A percentile compares a stretch with the other conserved stretches of the same genome.
These are phyloP conservation scores for Ploceus nigricollis DNA, from an alignment of 2,113 vertebrate genomes.

Conservation along the genomic window DNA sequence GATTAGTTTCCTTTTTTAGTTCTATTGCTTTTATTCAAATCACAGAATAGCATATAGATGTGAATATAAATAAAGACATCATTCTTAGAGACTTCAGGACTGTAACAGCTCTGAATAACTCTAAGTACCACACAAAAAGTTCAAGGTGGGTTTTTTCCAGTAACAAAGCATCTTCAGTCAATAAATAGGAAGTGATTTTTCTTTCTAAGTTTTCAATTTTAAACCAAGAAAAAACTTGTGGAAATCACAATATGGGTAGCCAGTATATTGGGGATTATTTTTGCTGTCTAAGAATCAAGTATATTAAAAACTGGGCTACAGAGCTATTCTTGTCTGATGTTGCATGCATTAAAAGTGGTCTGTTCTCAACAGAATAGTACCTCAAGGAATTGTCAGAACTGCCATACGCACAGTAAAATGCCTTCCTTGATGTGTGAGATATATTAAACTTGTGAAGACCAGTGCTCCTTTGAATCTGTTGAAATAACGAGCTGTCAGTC, in stretches of 20 bases:
- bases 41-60: neutral
- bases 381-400: neutral
- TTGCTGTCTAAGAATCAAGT: neutral
- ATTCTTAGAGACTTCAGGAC: neutral
- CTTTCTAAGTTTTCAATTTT: neutral
- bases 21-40: neutral
- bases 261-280: neutral
- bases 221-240: neutral
- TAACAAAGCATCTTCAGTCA: neutral
- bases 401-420: neutral
- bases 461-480: neutral
- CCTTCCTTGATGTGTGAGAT: neutral
- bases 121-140: neutral
- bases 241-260: neutral
- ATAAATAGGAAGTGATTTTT: neutral
- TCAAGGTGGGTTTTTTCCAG: neutral
- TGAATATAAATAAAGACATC: neutral
- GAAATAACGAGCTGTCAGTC: neutral
- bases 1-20: neutral
- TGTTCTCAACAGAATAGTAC: neutral
- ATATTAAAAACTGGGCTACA: neutral
- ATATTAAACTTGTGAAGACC: neutral
- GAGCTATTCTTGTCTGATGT: neutral
- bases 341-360: neutral
- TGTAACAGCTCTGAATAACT: neutral